Evolutionary conservation across 2,888 invertebrate species (phyloP), one percentile per base, ranked within the genome.

Genomic region (Periphyllus acericola): DNA sequence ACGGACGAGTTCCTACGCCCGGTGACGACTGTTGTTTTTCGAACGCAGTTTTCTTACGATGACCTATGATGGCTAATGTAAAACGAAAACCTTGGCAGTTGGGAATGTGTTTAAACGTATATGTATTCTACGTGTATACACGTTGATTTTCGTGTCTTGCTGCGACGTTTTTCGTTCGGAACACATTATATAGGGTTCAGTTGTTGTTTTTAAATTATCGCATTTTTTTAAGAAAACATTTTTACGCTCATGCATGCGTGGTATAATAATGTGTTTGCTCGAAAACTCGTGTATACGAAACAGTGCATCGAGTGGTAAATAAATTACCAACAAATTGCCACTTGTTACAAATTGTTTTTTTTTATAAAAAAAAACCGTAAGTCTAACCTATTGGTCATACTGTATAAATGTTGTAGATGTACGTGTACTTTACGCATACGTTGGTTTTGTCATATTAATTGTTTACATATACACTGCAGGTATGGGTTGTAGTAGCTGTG

Each of bases 381-480:
- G 60, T 60, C 6, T 55, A 17, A 74, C 82, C 52, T 52, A 72
- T 72, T 84, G 84, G 84, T 76, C 84, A 76, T 84, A 84, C 84
- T 84, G 84, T 76, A n/a, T n/a, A 76, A 66, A 84, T 68, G 29
- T 25, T 66, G 29, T 74, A 40, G 75, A 40, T 32, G n/a, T 84
- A 84, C 84, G 76, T 76, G 84, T 84, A 76, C 84, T 84, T 76
- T 66, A 66, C 40, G 76, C 84, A 76, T 76, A 84, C 84, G 84
- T 84, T 25, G 84, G 66, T 76, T 84, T 76, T 76, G 25, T 60
- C 21, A 32, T 29, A 68, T 68, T 68, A 68, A 68, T 55, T 83
- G 72, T 55, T 72, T 71, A 46, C 32, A 6, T 9, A 60, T 68
- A 68, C 25, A 66, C 46, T 0, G 60, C 25, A 68, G 68, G 68